phyloP scores from a whole-genome alignment of 2,888 invertebrate genomes.

The Blastobasis adustella region DNA sequence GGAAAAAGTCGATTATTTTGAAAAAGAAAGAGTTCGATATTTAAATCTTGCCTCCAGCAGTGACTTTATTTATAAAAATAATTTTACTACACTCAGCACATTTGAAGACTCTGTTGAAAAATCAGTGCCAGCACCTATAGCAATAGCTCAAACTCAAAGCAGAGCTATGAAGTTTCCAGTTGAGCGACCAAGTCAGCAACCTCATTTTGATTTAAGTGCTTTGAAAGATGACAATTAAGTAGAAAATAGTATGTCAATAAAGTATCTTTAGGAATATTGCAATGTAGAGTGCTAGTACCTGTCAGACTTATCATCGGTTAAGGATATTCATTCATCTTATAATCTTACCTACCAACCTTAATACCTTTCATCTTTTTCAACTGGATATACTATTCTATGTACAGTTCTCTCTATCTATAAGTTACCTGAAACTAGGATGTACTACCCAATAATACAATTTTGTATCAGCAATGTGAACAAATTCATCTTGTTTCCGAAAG shows the following conservation, averaged over 20 bases:
- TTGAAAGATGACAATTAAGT: conserved; percentile 30
- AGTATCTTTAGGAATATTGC: neutral
- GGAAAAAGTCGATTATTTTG: conserved; percentile 71
- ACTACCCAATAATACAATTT: too few relatives aligned
- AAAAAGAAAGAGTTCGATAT: conserved; percentile 68
- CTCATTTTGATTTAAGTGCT: conserved; percentile 53
- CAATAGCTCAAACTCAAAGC: conserved; percentile 16
- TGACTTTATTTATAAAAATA: conserved; percentile 33
- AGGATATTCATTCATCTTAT: too few relatives aligned
- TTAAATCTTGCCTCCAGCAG: conserved; percentile 41
- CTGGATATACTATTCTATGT: too few relatives aligned
- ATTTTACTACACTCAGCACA: conserved; percentile 21
- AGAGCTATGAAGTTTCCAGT: conserved; percentile 19
- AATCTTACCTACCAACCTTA: too few relatives aligned
- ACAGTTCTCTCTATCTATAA: too few relatives aligned
- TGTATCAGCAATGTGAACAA: too few relatives aligned
- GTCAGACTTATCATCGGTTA: too few relatives aligned
- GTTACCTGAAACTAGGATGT: too few relatives aligned
- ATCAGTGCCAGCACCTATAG: conserved; percentile 15
- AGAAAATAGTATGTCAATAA: too few relatives aligned
- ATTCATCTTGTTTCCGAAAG: too few relatives aligned
- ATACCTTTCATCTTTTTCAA: too few relatives aligned
- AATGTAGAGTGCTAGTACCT: too few relatives aligned
- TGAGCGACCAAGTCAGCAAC: conserved; percentile 28
- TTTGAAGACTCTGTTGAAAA: conserved; percentile 26